A percentile compares a stretch with the other conserved stretches of the same genome.
phyloP scores from a whole-genome alignment of 2,888 invertebrate species.

The Blomia tropicalis region DNA sequence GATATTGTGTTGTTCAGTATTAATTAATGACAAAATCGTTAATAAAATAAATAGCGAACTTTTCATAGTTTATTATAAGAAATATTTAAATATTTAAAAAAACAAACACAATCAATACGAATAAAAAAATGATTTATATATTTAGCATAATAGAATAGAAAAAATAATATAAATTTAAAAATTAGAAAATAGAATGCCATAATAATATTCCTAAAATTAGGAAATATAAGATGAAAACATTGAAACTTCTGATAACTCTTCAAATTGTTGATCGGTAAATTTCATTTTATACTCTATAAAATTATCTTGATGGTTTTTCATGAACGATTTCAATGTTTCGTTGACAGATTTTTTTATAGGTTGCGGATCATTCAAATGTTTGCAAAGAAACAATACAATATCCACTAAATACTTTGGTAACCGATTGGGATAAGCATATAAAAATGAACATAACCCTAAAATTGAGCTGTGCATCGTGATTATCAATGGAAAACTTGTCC shows the following conservation, averaged over 20 bases:
- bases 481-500: background rate
- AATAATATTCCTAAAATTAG: background rate
- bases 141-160: background rate
- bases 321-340: background rate
- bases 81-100: background rate
- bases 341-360: background rate
- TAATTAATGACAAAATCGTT: too few relatives aligned
- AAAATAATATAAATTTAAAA: background rate
- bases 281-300: background rate
- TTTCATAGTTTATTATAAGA: background rate
- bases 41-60: too few relatives aligned
- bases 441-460: constrained; percentile 68
- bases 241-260: background rate
- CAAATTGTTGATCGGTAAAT: background rate
- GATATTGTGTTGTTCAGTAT: too few relatives aligned
- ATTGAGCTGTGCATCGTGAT: constrained; percentile 56
- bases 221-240: background rate
- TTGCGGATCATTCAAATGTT: background rate
- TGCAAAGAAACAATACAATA: background rate
- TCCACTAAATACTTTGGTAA: constrained; percentile 48
- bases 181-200: background rate
- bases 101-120: background rate
- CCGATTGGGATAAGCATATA: constrained; percentile 75
- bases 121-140: background rate
- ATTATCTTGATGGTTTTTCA: background rate